Base-by-base conservation (phyloP, 2,113 vertebrate species). In the Pterocles gutturalis region DNA sequence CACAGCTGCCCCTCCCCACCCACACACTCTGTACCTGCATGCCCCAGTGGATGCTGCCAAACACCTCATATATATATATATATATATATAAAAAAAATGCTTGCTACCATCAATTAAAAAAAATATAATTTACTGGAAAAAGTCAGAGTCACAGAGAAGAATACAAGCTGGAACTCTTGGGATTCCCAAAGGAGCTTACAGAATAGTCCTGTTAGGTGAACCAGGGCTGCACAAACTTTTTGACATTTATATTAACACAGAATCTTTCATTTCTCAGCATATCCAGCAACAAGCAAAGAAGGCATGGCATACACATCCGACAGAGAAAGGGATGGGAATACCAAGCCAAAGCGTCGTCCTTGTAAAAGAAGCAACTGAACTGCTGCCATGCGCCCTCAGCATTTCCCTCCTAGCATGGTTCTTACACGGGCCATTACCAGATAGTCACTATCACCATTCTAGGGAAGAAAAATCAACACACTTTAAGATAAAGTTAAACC, bases 1-100 rank as follows among this genome's bases (percentile, higher is more conserved):
- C 80, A 76, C 65, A 89, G 95, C 92, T 92, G 76, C 80, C 76
- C 36, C 89, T 89, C 93, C 93, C 88, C 84, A 84, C 71, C 86
- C 76, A 58, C 79, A 78, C 67, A 38, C 72, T 73, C 90, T 95
- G 93, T 28, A 86, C 80, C 83, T 96, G 93, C 92, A 92, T 69
- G 96, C 38, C 90, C 78, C 15, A 19, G 55, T 80, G 83, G 85
- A 58, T 0, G 75, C 71, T 91, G 92, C 96, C 90, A 93, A 96
- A 95, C 90, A 88, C 66, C 71, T 96, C 85, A 90, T 82, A 41
- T 41, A 41, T 41, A 41, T 41, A 38, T 38, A 38, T 76, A 5
- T 29, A 73, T 65, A 82, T 73, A 69, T 62, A 31, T 64, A 16
- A n/a, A 57, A 2, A 64, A n/a, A 58, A 43, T 13, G 33, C 34